Evolutionary conservation across 1,140 invertebrate species (phyloP), one percentile per base, ranked within the genome.

Genomic region (Scaptomyza graminum): DNA sequence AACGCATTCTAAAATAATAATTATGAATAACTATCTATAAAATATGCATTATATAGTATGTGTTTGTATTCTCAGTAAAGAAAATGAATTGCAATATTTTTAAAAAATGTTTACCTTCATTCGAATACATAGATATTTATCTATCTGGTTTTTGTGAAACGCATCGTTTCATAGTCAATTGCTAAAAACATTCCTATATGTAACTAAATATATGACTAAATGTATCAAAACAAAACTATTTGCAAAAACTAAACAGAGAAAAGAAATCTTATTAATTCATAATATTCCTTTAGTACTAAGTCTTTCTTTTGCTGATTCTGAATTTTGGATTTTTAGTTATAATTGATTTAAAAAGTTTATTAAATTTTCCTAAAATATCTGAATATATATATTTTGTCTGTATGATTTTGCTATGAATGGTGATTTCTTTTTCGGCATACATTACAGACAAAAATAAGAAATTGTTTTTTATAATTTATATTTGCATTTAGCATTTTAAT

Each of bases 141-240:
- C 7, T 31, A 5, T 5, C 28, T 76, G 12, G 37, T 74, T 55
- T 22, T 47, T 34, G 44, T 22, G 71, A 83, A 83, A 82, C 79
- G 75, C 56, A 62, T 51, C 71, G 57, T 68, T 55, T 43, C 65
- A 57, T 46, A 54, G 25, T 64, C 57, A 63, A 76, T 84, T 79
- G 76, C 63, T 76, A 84, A 68, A 83, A 37, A 73, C 79, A 67
- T 59, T 57, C 69, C 75, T 49, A 66, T 64, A 82, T 78, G 83
- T 87, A 87, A 87, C 78, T 7, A 31, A 72, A 56, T 79, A 87
- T 87, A 87, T 87, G 82, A 87, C 82, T 87, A 87, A 71, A 69
- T 3, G 18, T 22, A 22, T 22, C 18, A 22, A 22, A 22, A 3
- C 18, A 22, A 22, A 22, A 22, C 18, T 22, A 22, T 22, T 22